phyloP scores from a whole-genome alignment of 1,140 invertebrate genomes.

The Drusus annulatus region DNA sequence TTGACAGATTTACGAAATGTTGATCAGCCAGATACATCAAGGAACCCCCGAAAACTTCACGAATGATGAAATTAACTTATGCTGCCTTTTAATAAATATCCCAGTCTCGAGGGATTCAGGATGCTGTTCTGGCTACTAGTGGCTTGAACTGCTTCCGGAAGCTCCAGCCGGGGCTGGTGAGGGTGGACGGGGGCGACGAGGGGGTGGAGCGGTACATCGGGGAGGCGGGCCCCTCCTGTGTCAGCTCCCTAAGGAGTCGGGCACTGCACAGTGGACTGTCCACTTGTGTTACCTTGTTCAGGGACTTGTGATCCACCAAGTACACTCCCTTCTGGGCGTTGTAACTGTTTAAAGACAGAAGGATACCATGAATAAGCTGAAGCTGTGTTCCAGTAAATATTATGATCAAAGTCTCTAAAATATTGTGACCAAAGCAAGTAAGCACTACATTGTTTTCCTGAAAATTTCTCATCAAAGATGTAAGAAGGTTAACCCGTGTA shows the following conservation, averaged over 20 bases:
- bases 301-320: conserved; percentile 63
- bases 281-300: conserved; percentile 66
- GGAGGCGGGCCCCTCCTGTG: conserved; percentile 27
- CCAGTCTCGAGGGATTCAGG: neutral
- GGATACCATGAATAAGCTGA: too few relatives aligned
- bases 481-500: too few relatives aligned
- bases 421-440: too few relatives aligned
- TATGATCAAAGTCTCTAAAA: too few relatives aligned
- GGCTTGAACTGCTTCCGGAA: conserved; percentile 32
- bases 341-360: conserved; percentile 60
- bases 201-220: conserved; percentile 46
- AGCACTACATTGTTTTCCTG: too few relatives aligned
- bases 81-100: too few relatives aligned
- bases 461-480: too few relatives aligned
- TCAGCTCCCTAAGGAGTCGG: conserved; percentile 39
- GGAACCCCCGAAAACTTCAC: too few relatives aligned
- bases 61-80: too few relatives aligned
- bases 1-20: too few relatives aligned
- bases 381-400: too few relatives aligned
- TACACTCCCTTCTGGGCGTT: conserved; percentile 65
- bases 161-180: conserved; percentile 37
- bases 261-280: conserved; percentile 69
- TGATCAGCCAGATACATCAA: too few relatives aligned
- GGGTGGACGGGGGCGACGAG: conserved; percentile 37
- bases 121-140: neutral